These are phyloP conservation scores for Peromyscus melanophrys DNA, from an alignment of 2,797 vertebrate species.

Conservation along the genomic window DNA sequence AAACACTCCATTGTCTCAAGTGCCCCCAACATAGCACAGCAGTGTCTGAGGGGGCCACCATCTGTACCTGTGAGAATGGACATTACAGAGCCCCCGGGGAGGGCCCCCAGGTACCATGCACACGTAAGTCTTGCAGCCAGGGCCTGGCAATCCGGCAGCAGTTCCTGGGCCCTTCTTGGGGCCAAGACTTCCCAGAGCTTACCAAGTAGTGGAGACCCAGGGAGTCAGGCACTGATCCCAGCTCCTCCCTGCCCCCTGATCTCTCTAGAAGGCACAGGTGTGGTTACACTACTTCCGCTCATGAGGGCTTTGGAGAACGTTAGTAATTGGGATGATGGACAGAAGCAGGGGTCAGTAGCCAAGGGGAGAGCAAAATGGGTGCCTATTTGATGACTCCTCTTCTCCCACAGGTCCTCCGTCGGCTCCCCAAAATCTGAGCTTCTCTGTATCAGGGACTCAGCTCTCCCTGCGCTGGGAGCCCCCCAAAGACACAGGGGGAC, in stretches of 20 bases:
- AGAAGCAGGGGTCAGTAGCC: not conserved
- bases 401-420: conserved; percentile 88
- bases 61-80: conserved; percentile 87
- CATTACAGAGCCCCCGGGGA: conserved; percentile 87
- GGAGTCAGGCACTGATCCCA: not conserved
- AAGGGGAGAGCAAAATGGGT: too few species aligned
- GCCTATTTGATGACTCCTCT: conserved; percentile 5
- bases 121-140: conserved; percentile 86
- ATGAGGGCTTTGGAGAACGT: not conserved
- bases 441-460: conserved; percentile 86
- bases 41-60: conserved; percentile 73
- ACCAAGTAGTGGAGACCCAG: not conserved
- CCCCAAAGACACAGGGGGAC: conserved; percentile 86
- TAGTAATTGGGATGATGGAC: not conserved
- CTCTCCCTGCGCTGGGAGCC: conserved; percentile 89
- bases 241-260: not conserved
- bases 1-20: conserved; percentile 84
- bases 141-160: not conserved
- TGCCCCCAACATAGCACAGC: conserved; percentile 89
- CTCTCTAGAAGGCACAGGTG: not conserved
- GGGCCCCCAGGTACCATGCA: conserved; percentile 87
- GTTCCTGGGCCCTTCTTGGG: rapidly evolving
- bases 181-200: not conserved
- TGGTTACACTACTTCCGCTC: not conserved
- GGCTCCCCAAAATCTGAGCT: conserved; percentile 88